These are phyloP conservation scores for Onychostoma macrolepis DNA, from an alignment of 2,113 vertebrate genomes.

Conservation along the genomic window DNA sequence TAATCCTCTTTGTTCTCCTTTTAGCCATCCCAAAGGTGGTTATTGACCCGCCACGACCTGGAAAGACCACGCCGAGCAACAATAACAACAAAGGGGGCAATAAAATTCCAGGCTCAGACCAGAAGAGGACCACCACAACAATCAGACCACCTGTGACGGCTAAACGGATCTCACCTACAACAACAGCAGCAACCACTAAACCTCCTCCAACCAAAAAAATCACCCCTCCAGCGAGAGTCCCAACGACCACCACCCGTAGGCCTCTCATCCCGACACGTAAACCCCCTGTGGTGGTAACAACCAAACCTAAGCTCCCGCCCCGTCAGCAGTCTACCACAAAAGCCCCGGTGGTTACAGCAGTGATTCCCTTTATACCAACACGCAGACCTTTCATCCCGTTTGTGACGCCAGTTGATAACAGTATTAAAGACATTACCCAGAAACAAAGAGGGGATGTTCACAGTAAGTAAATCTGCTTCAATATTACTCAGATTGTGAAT, in stretches of 20 bases:
- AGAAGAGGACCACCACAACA: constrained; percentile 73
- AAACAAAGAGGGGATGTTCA: constrained; percentile 96
- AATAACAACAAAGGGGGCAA: constrained; percentile 65
- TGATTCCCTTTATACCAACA: constrained; percentile 55
- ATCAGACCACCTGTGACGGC: constrained; percentile 67
- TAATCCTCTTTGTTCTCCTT: constrained; percentile 50
- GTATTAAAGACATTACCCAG: constrained; percentile 83
- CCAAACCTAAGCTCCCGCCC: constrained; percentile 39
- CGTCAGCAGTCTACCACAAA: constrained; percentile 48
- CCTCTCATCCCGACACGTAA: constrained; percentile 65
- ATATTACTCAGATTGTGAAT: neutral
- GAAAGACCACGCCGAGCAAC: constrained; percentile 70
- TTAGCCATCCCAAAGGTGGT: constrained; percentile 81
- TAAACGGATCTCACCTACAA: constrained; percentile 59
- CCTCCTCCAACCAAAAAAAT: constrained; percentile 56
- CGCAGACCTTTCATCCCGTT: constrained; percentile 52
- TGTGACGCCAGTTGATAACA: constrained; percentile 83
- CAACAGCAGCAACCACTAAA: constrained; percentile 56
- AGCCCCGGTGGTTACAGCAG: constrained; percentile 16
- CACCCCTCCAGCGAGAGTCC: constrained; percentile 59
- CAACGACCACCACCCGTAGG: constrained; percentile 46
- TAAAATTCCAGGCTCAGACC: constrained; percentile 78
- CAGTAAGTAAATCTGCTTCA: constrained; percentile 81
- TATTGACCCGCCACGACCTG: constrained; percentile 80
- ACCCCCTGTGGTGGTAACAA: constrained; percentile 26